phyloP scores from a whole-genome alignment of 2,113 vertebrate genomes.

The Marmota monax region DNA sequence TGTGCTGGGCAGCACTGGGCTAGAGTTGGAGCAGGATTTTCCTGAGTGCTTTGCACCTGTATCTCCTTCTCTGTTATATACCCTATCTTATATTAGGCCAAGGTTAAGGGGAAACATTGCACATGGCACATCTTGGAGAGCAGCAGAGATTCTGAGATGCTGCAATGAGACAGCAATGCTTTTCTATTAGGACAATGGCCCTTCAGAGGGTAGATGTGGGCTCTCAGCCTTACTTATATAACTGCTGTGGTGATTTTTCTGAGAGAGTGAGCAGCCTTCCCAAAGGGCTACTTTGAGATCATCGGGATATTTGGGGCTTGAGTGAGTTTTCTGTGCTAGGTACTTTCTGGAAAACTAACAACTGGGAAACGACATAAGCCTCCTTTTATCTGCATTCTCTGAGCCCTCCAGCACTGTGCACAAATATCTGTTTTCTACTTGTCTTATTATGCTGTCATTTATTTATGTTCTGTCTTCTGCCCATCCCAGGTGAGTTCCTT shows the following conservation, averaged over 20 bases:
- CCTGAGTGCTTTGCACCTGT: no score
- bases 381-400: background rate
- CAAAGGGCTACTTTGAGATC: background rate
- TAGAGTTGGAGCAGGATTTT: background rate
- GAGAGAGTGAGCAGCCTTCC: background rate
- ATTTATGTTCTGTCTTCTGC: background rate
- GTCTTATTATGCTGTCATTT: background rate
- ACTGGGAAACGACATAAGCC: background rate
- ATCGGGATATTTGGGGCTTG: no score
- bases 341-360: background rate
- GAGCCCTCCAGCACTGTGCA: background rate
- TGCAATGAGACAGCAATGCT: background rate
- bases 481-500: background rate
- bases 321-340: background rate
- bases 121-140: background rate
- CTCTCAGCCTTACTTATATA: background rate
- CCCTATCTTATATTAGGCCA: fast-evolving
- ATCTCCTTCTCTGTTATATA: background rate
- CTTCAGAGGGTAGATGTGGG: background rate
- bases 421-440: background rate
- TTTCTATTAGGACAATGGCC: background rate
- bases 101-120: background rate
- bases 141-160: background rate
- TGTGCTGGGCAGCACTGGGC: background rate
- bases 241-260: background rate